phyloP scores from a whole-genome alignment of 2,113 vertebrate species.

The Gasterosteus nipponicus region DNA sequence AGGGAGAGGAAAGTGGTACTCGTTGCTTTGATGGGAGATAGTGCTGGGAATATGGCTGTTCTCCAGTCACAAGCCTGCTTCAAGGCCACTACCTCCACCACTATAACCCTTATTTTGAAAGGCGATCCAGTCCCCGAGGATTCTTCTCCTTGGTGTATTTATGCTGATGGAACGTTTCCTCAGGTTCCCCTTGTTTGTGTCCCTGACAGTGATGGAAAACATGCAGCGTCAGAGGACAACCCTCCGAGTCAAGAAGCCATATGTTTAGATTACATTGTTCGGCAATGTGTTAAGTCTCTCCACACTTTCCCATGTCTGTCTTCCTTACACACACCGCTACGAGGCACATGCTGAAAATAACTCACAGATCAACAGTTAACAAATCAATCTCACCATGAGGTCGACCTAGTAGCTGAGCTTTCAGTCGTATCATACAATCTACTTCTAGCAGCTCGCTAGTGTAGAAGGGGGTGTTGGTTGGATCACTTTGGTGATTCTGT shows the following conservation, averaged over 20 bases:
- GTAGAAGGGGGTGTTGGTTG: background rate
- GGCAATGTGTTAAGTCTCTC: background rate
- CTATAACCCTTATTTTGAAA: constrained; percentile 64
- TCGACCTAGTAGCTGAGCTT: constrained; percentile 15
- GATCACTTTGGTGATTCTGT: background rate
- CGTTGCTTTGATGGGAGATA: constrained; percentile 26
- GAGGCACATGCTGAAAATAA: background rate
- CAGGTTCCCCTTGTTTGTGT: constrained; percentile 49
- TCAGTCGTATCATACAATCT: background rate
- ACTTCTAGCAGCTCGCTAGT: background rate
- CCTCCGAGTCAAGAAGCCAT: constrained; percentile 9
- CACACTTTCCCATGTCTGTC: background rate
- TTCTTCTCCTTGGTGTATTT: constrained; percentile 47
- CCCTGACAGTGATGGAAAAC: constrained; percentile 43
- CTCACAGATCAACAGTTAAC: background rate
- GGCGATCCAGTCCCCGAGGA: constrained; percentile 35
- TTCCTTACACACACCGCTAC: background rate
- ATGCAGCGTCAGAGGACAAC: constrained; percentile 37
- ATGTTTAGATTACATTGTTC: constrained; percentile 1
- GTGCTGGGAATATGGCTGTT: constrained; percentile 40
- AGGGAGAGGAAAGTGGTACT: constrained; percentile 56
- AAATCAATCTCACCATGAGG: background rate
- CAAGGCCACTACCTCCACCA: constrained; percentile 27
- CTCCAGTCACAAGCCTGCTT: constrained; percentile 34
- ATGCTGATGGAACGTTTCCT: constrained; percentile 49